Percentiles rank a stretch among this genome's conserved stretches.
Evolutionary conservation across 2,113 vertebrate genomes (phyloP).

Genomic region (Spilogale gracilis): DNA sequence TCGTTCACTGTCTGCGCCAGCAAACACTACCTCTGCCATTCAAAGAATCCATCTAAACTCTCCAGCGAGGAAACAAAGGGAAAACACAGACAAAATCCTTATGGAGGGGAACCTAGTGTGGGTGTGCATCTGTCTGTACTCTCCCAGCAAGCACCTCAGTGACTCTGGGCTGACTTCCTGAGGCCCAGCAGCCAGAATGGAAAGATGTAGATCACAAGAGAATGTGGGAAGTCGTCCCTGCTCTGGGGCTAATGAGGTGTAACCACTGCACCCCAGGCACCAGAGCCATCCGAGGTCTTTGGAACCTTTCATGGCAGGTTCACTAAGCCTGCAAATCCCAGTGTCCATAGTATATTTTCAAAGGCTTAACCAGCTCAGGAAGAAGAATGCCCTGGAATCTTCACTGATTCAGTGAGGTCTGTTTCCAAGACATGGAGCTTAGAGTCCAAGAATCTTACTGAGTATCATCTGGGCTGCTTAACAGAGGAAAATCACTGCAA

Average conservation of each 20-base stretch:
- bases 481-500: slow-evolving; percentile 65
- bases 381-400: slow-evolving; percentile 67
- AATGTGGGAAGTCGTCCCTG: background rate
- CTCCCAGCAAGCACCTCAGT: background rate
- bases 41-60: background rate
- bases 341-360: slow-evolving; percentile 69
- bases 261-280: background rate
- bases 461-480: slow-evolving; percentile 70
- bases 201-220: background rate
- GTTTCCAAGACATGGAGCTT: slow-evolving; percentile 75
- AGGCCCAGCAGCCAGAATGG: background rate
- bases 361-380: slow-evolving; percentile 67
- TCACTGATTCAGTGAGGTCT: slow-evolving; percentile 63
- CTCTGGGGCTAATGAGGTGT: slow-evolving; percentile 38
- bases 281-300: slow-evolving; percentile 46
- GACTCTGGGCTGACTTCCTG: background rate
- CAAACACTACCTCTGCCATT: slow-evolving; percentile 1
- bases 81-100: background rate
- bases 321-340: slow-evolving; percentile 58
- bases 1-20: background rate
- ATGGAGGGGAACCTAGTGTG: too few relatives aligned
- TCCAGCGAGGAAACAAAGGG: background rate
- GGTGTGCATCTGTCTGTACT: background rate
- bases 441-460: slow-evolving; percentile 69
- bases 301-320: slow-evolving; percentile 55